Base-by-base conservation (phyloP, 2,888 invertebrate genomes). In the Melanostoma scalare region DNA sequence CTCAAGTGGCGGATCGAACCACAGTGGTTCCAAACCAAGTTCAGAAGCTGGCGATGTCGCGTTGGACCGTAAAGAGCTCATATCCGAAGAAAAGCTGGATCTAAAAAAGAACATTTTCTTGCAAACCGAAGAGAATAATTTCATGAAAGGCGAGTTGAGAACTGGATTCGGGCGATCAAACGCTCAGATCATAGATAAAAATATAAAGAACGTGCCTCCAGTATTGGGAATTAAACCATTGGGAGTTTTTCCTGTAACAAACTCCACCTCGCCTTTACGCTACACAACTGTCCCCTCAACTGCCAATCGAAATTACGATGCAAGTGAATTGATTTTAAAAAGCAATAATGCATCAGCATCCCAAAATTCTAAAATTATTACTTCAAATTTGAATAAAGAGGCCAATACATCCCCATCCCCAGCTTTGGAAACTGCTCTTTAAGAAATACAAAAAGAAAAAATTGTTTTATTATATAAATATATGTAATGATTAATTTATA, bases 1-100 rank as follows among this genome's bases (percentile, higher is more conserved):
- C 87, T 93, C 93, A 1, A 93, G 93, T 85, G 79, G 84, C 10
- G 93, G 93, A 87, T 93, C 93, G 20, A 86, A 86, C n/a, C 75
- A 81, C 38, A 92, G 92, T 38, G 93, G 94, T 56, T 93, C 92
- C 80, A 92, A 92, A 85, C 91, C 92, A 87, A 86, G 92, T 91
- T 90, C 93, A 90, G 86, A 89, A 91, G 67, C 86, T 3, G 86
- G 86, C 8, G 87, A 87, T 6, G 50, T 78, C 0, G 56, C 84
- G 9, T 61, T 69, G 4, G 52, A 81, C 20, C 82, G 77, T 6
- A 86, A 85, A 31, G 87, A 86, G 10, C 73, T 79, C 77, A 76
- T 87, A 40, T 87, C 88, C 4, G 86, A 87, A 9, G 89, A 89
- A 5, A 89, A 87, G 53, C 87, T 89, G 40, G 89, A 90, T 85